phyloP scores from a whole-genome alignment of 2,888 invertebrate genomes.

The Strigamia crassipes region DNA sequence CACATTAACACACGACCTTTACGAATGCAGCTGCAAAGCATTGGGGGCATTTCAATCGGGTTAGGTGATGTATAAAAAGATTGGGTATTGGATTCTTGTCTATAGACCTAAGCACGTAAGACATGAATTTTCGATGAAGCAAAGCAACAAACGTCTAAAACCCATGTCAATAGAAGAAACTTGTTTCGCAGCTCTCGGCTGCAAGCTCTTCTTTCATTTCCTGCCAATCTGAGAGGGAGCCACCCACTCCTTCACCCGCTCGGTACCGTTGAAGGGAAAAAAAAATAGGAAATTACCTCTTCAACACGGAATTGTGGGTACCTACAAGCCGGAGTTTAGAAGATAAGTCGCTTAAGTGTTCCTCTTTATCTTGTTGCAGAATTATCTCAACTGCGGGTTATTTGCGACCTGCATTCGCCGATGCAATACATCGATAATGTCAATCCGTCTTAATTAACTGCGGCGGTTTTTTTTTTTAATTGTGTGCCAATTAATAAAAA shows the following conservation, averaged over 20 bases:
- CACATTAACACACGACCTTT: too few relatives aligned
- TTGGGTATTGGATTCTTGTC: too few relatives aligned
- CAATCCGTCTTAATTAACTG: background rate
- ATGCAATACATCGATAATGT: background rate
- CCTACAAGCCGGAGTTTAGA: constrained; percentile 23
- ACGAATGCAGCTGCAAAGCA: too few relatives aligned
- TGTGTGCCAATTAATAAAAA: too few relatives aligned
- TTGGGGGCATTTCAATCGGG: too few relatives aligned
- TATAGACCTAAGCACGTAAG: background rate
- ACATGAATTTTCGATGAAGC: background rate
- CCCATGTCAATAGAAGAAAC: background rate
- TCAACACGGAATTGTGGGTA: constrained; percentile 42
- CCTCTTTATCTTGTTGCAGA: constrained; percentile 35
- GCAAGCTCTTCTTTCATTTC: constrained; percentile 40
- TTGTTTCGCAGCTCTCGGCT: background rate
- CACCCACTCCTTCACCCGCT: background rate
- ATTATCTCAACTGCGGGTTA: constrained; percentile 13
- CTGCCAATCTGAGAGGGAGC: constrained; percentile 8
- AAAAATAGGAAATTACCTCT: constrained; percentile 41
- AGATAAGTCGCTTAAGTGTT: constrained; percentile 42
- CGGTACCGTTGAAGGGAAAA: background rate
- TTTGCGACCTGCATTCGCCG: background rate
- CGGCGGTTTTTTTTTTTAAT: too few relatives aligned
- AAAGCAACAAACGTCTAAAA: too few relatives aligned
- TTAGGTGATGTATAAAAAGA: too few relatives aligned